phyloP scores from a whole-genome alignment of 1,140 invertebrate species.

The Trichomalopsis sarcophagae region DNA sequence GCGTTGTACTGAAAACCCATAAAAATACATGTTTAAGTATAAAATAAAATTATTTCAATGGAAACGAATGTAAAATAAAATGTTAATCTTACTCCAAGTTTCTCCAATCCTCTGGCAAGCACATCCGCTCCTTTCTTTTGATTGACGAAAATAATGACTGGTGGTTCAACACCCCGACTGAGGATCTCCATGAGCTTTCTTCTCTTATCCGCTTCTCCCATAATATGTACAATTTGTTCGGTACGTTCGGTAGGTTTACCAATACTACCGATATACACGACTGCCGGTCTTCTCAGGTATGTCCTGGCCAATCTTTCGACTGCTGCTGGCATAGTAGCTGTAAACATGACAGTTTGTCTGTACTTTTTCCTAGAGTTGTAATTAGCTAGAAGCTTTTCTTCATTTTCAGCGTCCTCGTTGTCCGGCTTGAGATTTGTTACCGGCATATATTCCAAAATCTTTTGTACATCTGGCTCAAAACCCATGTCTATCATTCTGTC shows the following conservation, averaged over 20 bases:
- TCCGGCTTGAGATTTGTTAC: slow-evolving; percentile 99
- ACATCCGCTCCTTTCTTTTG: slow-evolving; percentile 99
- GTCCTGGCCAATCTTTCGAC: slow-evolving; percentile 96
- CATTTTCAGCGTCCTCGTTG: slow-evolving; percentile 98
- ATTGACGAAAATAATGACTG: slow-evolving; percentile 99
- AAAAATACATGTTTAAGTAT: slow-evolving; percentile 51
- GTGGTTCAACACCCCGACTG: slow-evolving; percentile 92
- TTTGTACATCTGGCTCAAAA: slow-evolving; percentile 98
- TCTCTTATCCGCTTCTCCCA: slow-evolving; percentile 95
- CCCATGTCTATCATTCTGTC: slow-evolving; percentile 99
- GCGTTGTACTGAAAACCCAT: slow-evolving; percentile 86
- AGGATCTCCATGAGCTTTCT: slow-evolving; percentile 92
- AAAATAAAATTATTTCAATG: neutral
- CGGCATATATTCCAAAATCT: slow-evolving; percentile 98
- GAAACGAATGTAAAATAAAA: neutral
- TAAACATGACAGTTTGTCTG: slow-evolving; percentile 99
- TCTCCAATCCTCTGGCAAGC: slow-evolving; percentile 96
- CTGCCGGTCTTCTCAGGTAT: slow-evolving; percentile 95
- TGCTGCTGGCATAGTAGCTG: slow-evolving; percentile 99
- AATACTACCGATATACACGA: slow-evolving; percentile 98
- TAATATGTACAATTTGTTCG: slow-evolving; percentile 98
- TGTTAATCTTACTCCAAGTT: slow-evolving; percentile 85
- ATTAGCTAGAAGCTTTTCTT: slow-evolving; percentile 91
- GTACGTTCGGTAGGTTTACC: slow-evolving; percentile 98
- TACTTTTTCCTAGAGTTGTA: slow-evolving; percentile 99